Evolutionary conservation across 2,797 vertebrate species (phyloP).

Genomic region (Sternotherus odoratus): DNA sequence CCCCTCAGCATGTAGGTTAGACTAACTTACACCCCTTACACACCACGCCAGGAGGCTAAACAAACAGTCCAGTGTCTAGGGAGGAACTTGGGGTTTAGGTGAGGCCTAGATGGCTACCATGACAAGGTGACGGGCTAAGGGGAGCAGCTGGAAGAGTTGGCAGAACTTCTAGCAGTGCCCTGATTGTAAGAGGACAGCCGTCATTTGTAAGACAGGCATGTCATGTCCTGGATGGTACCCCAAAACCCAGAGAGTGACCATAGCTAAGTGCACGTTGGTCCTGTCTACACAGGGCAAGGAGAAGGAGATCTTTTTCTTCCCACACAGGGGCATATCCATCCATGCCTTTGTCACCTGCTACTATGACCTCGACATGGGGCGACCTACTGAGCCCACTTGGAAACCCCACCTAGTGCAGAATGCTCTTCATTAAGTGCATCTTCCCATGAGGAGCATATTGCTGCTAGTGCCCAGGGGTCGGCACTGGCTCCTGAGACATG

Average conservation of each 20-base stretch:
- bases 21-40: background rate
- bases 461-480: background rate
- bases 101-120: background rate
- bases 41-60: background rate
- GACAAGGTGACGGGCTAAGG: background rate
- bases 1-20: background rate
- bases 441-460: background rate
- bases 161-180: too few relatives aligned
- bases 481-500: background rate
- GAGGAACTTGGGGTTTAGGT: background rate
- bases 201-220: background rate
- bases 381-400: background rate
- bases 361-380: background rate
- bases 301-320: background rate
- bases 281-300: background rate
- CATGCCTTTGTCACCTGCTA: background rate
- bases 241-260: background rate
- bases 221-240: background rate
- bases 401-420: background rate
- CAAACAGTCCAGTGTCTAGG: background rate
- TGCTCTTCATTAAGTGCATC: background rate
- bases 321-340: background rate
- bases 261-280: background rate
- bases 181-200: background rate
- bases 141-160: background rate